Evolutionary conservation across 2,113 vertebrate genomes (phyloP), one percentile per base, ranked within the genome.

Genomic region (Dicrurus megarhynchus): DNA sequence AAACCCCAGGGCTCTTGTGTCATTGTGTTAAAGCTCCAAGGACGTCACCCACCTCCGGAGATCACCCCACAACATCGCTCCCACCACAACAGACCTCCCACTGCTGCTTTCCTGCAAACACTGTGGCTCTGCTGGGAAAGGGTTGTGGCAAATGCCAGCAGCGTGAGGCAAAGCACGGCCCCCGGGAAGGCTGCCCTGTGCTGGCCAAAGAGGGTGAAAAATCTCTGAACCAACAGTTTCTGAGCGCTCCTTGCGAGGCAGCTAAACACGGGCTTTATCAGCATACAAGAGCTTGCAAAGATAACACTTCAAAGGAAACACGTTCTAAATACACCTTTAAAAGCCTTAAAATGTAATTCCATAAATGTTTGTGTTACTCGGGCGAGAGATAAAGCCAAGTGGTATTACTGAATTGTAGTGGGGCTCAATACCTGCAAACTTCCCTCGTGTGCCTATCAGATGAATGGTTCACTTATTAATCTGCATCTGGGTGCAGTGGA

Each of bases 251-350:
- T 89, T 56, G 33, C 2, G 71, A 96, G 94, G 93, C 87, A 42
- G 87, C 85, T 90, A 30, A 89, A 78, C 55, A 46, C 0, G 16
- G 80, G 68, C 73, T 95, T 98, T 96, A 98, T 98, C 98, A 97
- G 88, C 0, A 0, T 76, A 65, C 41, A 91, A 92, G 95, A 95
- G 92, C 93, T 92, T 84, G 64, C 93, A 93, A 86, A 98, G 98
- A 98, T 98, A 98, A 98, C 97, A 63, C 97, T 98, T 98, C 98
- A 98, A 98, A 98, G 98, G 73, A 82, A 87, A 90, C 97, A 97
- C 50, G 9, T 76, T 90, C 92, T 97, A 96, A 97, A 97, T 70
- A 97, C 97, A 97, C 97, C 97, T 97, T 97, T 96, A 96, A 97
- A 95, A 97, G 98, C 95, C 74, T 90, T 93, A 95, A 91, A 97